These are phyloP conservation scores for Cerastis rubricosa DNA, from an alignment of 2,888 invertebrate genomes.

Conservation along the genomic window DNA sequence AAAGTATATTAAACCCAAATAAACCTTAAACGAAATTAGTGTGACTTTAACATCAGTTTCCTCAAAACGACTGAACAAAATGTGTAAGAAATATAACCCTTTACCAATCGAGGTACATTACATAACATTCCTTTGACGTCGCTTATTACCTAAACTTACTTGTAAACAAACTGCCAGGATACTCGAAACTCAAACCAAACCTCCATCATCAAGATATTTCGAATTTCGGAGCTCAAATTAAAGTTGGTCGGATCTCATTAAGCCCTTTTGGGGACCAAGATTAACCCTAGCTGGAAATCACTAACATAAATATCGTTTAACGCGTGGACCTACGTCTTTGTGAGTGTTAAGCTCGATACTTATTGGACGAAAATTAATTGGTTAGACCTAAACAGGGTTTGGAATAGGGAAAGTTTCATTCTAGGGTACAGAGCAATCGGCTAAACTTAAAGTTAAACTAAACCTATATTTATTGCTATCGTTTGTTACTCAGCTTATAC, in stretches of 20 bases:
- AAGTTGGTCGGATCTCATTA: conserved; percentile 62
- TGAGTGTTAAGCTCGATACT: conserved; percentile 22
- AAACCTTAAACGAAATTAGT: too few species aligned
- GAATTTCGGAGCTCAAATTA: conserved; percentile 60
- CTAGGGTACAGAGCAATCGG: background rate
- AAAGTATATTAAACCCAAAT: too few species aligned
- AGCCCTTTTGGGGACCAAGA: conserved; percentile 62
- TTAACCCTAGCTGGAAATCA: conserved; percentile 57
- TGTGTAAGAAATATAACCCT: background rate
- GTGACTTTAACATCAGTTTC: background rate
- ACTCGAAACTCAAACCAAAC: conserved; percentile 51
- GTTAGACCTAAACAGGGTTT: conserved; percentile 29
- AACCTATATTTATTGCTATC: background rate
- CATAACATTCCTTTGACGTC: conserved; percentile 23
- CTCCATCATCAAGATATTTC: conserved; percentile 58
- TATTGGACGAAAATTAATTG: conserved; percentile 38
- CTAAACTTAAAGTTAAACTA: background rate
- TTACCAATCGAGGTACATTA: conserved; percentile 6
- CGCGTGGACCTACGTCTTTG: conserved; percentile 9
- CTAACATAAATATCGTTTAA: conserved; percentile 58
- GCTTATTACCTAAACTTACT: conserved; percentile 12
- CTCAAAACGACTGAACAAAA: background rate
- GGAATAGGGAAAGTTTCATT: background rate
- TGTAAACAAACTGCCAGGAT: conserved; percentile 47
- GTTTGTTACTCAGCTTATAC: background rate